Percentiles rank a stretch among this genome's conserved stretches.
phyloP scores from a whole-genome alignment of 1,140 invertebrate genomes.

The Colletes gigas region DNA sequence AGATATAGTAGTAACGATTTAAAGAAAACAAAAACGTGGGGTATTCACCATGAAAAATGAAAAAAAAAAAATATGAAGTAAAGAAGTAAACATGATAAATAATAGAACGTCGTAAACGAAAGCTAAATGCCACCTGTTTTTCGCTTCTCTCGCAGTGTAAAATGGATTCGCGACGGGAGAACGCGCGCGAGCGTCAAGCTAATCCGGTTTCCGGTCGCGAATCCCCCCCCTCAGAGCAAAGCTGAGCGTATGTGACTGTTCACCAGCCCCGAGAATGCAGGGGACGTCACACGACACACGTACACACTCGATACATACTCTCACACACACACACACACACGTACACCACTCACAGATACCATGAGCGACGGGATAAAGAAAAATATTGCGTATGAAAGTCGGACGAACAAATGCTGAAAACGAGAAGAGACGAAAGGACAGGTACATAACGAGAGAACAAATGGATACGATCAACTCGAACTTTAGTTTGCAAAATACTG shows the following conservation, averaged over 20 bases:
- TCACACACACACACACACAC: not conserved
- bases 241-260: slow-evolving; percentile 18
- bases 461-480: slow-evolving; percentile 64
- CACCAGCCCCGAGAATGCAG: not conserved
- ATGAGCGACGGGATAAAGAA: slow-evolving; percentile 7
- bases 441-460: slow-evolving; percentile 40
- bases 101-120: slow-evolving; percentile 16
- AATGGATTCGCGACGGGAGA: slow-evolving; percentile 51
- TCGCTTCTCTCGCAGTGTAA: slow-evolving; percentile 57
- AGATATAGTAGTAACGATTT: slow-evolving; percentile 20
- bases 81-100: not conserved
- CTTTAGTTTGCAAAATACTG: slow-evolving; percentile 60
- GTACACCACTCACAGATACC: not conserved
- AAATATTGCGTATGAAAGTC: slow-evolving; percentile 19
- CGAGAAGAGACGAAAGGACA: slow-evolving; percentile 8
- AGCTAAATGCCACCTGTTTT: slow-evolving; percentile 54
- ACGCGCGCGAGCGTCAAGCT: not conserved
- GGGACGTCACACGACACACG: not conserved
- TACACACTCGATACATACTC: not conserved
- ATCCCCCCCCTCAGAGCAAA: slow-evolving; percentile 16
- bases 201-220: slow-evolving; percentile 31
- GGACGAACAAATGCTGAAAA: slow-evolving; percentile 29
- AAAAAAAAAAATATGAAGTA: slow-evolving; percentile 18
- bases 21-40: not conserved
- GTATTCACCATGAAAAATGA: not conserved